Percentiles rank a stretch among this genome's conserved stretches.
These are phyloP conservation scores for Enteromius paludinosus DNA, from an alignment of 2,797 vertebrate genomes.

Conservation along the genomic window DNA sequence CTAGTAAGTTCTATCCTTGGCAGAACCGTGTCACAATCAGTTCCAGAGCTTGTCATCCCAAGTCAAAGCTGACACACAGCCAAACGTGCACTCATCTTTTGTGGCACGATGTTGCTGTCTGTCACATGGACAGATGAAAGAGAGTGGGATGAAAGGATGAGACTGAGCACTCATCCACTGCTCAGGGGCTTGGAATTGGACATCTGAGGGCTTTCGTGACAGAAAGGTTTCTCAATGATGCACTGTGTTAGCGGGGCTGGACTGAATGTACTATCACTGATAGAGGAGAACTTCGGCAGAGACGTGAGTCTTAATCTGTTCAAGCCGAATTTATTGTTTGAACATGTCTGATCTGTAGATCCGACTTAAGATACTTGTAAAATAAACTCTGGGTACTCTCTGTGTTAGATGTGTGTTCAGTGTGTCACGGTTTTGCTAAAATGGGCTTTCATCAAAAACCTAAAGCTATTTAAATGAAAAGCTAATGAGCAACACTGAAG, in stretches of 20 bases:
- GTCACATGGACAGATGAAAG: conserved; percentile 60
- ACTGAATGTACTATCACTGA: conserved; percentile 26
- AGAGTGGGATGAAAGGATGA: conserved; percentile 61
- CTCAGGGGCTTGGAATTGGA: conserved; percentile 48
- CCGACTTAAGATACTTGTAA: not conserved
- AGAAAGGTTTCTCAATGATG: conserved; percentile 58
- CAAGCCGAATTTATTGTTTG: conserved; percentile 26
- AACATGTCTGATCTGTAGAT: conserved; percentile 4
- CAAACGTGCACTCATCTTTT: conserved; percentile 39
- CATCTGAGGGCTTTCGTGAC: conserved; percentile 52
- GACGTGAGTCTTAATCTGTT: conserved; percentile 36
- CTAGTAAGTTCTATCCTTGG: conserved; percentile 14
- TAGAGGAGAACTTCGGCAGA: conserved; percentile 33
- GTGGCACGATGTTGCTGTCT: conserved; percentile 35
- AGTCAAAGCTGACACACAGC: conserved; percentile 32
- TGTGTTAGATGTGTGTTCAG: not conserved
- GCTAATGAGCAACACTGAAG: not conserved
- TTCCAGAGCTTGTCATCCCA: conserved; percentile 17
- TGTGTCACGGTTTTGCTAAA: not conserved
- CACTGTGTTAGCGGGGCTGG: conserved; percentile 43
- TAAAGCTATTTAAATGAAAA: not conserved
- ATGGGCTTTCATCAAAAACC: not conserved
- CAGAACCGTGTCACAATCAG: conserved; percentile 19
- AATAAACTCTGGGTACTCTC: not conserved
- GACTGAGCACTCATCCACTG: conserved; percentile 59